Base-by-base conservation (phyloP, 2,888 invertebrate species). In the Agelastica alni region DNA sequence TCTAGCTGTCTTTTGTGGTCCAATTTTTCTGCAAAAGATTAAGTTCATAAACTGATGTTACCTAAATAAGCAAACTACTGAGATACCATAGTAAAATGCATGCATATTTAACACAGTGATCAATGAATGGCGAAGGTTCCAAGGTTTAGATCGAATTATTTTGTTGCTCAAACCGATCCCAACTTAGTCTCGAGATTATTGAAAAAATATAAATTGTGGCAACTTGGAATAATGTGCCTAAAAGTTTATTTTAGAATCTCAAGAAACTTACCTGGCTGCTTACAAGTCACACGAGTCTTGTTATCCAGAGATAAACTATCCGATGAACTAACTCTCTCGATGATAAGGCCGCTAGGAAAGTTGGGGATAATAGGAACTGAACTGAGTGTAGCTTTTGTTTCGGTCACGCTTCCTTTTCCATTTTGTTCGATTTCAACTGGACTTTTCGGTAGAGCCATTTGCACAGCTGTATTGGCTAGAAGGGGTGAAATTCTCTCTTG, bases 301-400 rank as follows among this genome's bases (percentile, higher is more conserved):
- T 73, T 66, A 58, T 76, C 77, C 3, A 74, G 71, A 2, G 70
- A 70, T 3, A 65, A 62, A 42, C 66, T 62, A 54, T 77, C 78
- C 9, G 47, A 47, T 26, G 74, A 74, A 52, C 77, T 78, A 49
- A 81, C 77, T 54, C 80, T 74, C 65, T 81, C 81, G 51, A 81
- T 80, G n/a, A 80, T 80, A n/a, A 81, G 67, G 32, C 80, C 79
- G 56, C 79, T 77, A 1, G 81, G 81, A 47, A 81, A 68, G 60
- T 80, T 79, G 1, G 80, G 80, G 64, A 80, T 80, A 45, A 76
- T 69, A 2, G 71, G 70, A 41, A 71, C 68, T 3, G 71, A 51
- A 22, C 61, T 58, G 17, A 65, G 56, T 4, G 49, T 48, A 2
- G 56, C 30, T 30, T 55, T 59, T n/a, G 12, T 10, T 3, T 45